Evolutionary conservation across 1,140 invertebrate species (phyloP).

Genomic region (Meloidogyne floridensis): DNA sequence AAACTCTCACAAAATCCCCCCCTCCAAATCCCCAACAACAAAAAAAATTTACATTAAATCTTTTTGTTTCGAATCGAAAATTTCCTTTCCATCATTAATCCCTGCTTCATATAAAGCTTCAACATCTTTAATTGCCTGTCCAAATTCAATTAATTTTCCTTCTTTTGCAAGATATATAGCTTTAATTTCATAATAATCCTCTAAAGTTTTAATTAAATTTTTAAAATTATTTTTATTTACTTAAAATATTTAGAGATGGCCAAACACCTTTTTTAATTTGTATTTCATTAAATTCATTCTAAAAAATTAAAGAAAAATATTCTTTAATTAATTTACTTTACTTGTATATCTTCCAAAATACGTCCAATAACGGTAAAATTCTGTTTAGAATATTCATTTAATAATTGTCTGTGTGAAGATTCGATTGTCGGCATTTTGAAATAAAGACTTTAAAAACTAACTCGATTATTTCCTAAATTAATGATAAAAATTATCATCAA

Average conservation of each 20-base stretch:
- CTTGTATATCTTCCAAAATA: neutral
- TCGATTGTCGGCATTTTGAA: neutral
- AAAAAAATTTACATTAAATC: slow-evolving; percentile 1
- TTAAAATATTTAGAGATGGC: neutral
- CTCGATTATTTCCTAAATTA: too few species aligned
- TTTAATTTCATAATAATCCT: slow-evolving; percentile 1
- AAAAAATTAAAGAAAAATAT: neutral
- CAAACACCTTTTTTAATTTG: neutral
- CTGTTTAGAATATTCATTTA: neutral
- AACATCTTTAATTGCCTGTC: slow-evolving; percentile 1
- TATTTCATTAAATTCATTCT: slow-evolving; percentile 4
- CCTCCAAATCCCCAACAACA: neutral
- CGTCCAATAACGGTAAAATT: neutral
- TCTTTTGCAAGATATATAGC: slow-evolving; percentile 4
- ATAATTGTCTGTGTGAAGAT: neutral
- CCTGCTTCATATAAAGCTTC: neutral
- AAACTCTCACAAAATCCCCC: too few species aligned
- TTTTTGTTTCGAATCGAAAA: neutral
- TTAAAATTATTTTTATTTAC: neutral
- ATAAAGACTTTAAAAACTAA: neutral
- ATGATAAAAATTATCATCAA: too few species aligned
- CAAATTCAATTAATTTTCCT: neutral
- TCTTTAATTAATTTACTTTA: neutral
- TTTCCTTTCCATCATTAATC: neutral
- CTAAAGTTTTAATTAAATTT: neutral